Base-by-base conservation (phyloP, 2,888 invertebrate genomes). In the Acanthosoma haemorrhoidale region DNA sequence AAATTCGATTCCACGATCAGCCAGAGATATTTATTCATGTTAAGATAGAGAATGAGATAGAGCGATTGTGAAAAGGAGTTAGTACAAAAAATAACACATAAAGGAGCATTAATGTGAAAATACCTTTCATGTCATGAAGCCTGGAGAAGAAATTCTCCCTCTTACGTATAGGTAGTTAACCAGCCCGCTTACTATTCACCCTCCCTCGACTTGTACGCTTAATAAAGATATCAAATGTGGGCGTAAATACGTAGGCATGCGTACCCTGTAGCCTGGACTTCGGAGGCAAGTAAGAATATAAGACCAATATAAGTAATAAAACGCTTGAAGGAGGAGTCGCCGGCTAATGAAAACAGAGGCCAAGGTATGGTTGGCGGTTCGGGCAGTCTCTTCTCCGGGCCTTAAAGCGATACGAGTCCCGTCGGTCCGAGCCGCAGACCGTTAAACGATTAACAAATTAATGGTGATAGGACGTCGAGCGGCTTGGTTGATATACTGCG, bases 371-470 rank as follows among this genome's bases (percentile, higher is more conserved):
- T 21, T 5, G 51, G 25, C 13, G 1, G 25, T n/a, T 51, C 21
- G 5, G 18, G 25, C 51, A 25, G n/a, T n/a, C n/a, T n/a, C n/a
- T n/a, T n/a, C n/a, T n/a, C n/a, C n/a, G n/a, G 1, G 51, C 6
- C 25, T 25, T n/a, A 25, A 51, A n/a, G 21, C 11, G 13, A 25
- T n/a, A n/a, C n/a, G n/a, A n/a, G n/a, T n/a, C 21, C 25, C 21
- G 18, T 4, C 13, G 25, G 51, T 51, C 51, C 51, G 15, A 51
- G 51, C 16, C 32, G 4, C 32, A 51, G 51, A 51, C 51, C 51
- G 51, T 51, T 51, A 51, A 51, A 51, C 51, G 25, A 51, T 51
- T 51, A 51, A 51, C 51, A 51, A 51, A 51, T 51, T 51, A 25
- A 51, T 51, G 51, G n/a, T 25, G 51, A n/a, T 51, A 25, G 51